phyloP scores from a whole-genome alignment of 2,113 vertebrate genomes.

The Cyprinodon brontotheroides region DNA sequence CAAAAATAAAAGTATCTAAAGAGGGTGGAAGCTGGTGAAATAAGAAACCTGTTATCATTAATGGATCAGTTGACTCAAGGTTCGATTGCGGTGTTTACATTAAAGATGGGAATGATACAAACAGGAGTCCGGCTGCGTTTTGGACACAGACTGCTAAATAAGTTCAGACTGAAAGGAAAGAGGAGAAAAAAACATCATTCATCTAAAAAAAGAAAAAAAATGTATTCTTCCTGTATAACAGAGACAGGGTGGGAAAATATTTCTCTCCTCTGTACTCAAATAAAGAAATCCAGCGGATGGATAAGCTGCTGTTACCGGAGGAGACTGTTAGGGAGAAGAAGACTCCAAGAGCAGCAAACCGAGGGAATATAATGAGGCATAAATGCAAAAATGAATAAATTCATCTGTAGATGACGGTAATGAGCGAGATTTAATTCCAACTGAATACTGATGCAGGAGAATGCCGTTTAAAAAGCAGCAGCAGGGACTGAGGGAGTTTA shows the following conservation, averaged over 20 bases:
- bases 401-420: neutral
- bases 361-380: neutral
- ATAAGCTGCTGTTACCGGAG: neutral
- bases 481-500: neutral
- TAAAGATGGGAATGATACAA: slow-evolving; percentile 76
- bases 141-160: slow-evolving; percentile 71
- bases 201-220: neutral
- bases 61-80: slow-evolving; percentile 11
- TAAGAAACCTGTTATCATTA: slow-evolving; percentile 3
- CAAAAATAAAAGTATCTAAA: neutral
- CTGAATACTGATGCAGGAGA: slow-evolving; percentile 7
- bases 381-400: neutral
- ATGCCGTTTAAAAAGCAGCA: slow-evolving; percentile 19
- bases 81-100: slow-evolving; percentile 59
- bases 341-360: neutral
- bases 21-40: slow-evolving; percentile 18
- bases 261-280: neutral
- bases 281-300: neutral
- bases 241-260: neutral
- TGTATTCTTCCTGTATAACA: neutral
- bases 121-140: slow-evolving; percentile 60
- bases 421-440: neutral
- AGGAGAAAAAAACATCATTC: slow-evolving; percentile 40
- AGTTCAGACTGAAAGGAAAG: slow-evolving; percentile 71
- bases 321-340: slow-evolving; percentile 21